phyloP scores from a whole-genome alignment of 2,797 vertebrate genomes.

The Sarcophilus harrisii region DNA sequence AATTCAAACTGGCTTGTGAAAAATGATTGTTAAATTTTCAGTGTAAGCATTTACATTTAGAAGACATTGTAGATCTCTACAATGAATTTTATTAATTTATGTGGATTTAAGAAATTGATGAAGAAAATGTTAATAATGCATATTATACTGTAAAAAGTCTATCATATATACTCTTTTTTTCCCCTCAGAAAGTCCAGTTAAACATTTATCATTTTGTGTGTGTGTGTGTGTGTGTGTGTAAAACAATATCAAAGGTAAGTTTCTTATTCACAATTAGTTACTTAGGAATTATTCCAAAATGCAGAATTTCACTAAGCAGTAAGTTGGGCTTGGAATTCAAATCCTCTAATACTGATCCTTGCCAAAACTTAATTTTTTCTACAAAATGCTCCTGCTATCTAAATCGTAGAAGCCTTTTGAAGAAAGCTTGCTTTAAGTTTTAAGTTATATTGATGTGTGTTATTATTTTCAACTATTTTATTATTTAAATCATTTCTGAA shows the following conservation, averaged over 20 bases:
- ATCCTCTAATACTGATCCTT: not conserved
- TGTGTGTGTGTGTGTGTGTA: not conserved
- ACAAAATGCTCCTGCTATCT: not conserved
- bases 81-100: not conserved
- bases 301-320: not conserved
- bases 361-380: not conserved
- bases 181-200: not conserved
- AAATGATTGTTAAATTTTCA: not conserved
- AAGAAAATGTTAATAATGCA: not conserved
- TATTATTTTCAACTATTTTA: not conserved
- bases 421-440: not conserved
- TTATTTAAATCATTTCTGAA: not conserved
- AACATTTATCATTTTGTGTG: not conserved
- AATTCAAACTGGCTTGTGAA: not conserved
- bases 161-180: not conserved
- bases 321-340: not conserved
- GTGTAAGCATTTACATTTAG: not conserved
- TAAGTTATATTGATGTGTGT: not conserved
- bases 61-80: not conserved
- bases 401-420: not conserved
- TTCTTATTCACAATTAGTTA: slow-evolving; percentile 20
- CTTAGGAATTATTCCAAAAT: slow-evolving; percentile 10
- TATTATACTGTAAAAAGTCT: not conserved
- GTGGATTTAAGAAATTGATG: not conserved
- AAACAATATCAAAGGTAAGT: slow-evolving; percentile 24